These are phyloP conservation scores for Erannis defoliaria DNA, from an alignment of 2,888 invertebrate species.

Conservation along the genomic window DNA sequence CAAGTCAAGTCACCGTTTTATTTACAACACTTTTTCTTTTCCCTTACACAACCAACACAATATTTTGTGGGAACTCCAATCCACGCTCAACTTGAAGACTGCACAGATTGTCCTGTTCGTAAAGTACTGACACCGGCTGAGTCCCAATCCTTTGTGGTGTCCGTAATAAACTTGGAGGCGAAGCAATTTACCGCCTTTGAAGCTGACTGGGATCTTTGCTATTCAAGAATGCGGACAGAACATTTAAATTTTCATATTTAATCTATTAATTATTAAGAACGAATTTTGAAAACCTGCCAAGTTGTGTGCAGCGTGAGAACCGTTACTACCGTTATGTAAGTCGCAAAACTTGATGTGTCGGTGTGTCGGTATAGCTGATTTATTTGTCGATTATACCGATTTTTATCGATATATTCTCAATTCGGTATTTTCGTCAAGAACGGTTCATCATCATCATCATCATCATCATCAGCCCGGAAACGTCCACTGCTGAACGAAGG, in stretches of 20 bases:
- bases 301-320: no score
- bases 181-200: constrained; percentile 13
- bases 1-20: not conserved
- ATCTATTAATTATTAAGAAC: constrained; percentile 7
- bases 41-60: constrained; percentile 9
- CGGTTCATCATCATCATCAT: no score
- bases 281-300: constrained; percentile 3
- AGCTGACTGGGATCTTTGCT: constrained; percentile 7
- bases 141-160: constrained; percentile 21
- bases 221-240: constrained; percentile 7
- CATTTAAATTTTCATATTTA: constrained; percentile 3
- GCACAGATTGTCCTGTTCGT: constrained; percentile 16
- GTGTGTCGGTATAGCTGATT: no score
- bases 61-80: constrained; percentile 11
- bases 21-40: not conserved
- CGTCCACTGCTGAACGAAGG: no score
- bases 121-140: constrained; percentile 19
- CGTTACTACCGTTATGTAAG: no score
- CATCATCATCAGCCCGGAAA: no score
- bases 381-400: no score
- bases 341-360: no score
- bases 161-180: constrained; percentile 22
- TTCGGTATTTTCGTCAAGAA: no score
- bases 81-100: constrained; percentile 13
- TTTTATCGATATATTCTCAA: no score